These are phyloP conservation scores for Cotesia congregata DNA, from an alignment of 2,888 invertebrate species.

Conservation along the genomic window DNA sequence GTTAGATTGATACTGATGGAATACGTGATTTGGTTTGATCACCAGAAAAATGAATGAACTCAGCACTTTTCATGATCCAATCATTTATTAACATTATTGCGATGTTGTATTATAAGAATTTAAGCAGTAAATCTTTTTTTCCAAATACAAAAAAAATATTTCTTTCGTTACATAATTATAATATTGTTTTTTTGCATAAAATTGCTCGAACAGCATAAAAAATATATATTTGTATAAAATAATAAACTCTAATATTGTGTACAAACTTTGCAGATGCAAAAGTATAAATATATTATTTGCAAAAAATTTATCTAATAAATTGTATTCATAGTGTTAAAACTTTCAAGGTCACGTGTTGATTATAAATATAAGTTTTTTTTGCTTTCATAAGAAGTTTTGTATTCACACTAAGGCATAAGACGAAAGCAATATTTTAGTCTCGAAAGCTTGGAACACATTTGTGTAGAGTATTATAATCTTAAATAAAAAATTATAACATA, in stretches of 20 bases:
- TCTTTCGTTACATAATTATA: background rate
- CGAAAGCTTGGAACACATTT: background rate
- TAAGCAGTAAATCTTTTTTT: background rate
- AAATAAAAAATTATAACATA: background rate
- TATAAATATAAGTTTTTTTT: background rate
- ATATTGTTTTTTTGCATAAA: background rate
- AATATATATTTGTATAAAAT: constrained; percentile 6
- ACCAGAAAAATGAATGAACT: background rate
- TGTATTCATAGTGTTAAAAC: background rate
- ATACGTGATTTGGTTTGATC: constrained; percentile 68
- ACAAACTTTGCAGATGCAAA: background rate
- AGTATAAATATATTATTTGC: background rate
- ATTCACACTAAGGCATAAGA: background rate
- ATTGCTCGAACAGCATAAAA: background rate
- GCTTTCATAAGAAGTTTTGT: background rate
- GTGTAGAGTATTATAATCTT: background rate
- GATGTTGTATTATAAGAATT: background rate
- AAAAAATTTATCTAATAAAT: background rate
- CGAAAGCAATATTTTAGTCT: background rate
- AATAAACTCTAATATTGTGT: background rate
- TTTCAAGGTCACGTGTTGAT: background rate
- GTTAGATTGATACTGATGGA: constrained; percentile 73
- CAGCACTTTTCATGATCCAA: background rate
- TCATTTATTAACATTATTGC: background rate
- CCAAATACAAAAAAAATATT: background rate